A percentile compares a stretch with the other conserved stretches of the same genome.
phyloP scores from a whole-genome alignment of 2,113 vertebrate genomes.

The Clinocottus analis region DNA sequence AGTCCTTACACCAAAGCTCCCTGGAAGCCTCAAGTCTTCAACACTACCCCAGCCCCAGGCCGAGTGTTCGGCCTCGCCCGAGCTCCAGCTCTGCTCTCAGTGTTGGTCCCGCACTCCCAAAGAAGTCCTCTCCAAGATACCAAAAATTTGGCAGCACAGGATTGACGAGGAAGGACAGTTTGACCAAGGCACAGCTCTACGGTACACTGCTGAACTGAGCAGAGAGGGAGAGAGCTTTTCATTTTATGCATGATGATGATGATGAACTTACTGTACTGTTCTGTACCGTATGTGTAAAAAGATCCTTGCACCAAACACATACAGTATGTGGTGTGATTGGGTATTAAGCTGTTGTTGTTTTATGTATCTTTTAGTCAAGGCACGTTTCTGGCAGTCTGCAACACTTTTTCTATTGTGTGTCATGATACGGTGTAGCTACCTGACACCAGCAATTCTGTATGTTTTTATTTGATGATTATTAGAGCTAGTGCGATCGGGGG shows the following conservation, averaged over 20 bases:
- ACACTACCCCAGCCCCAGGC: constrained; percentile 86
- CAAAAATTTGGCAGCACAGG: constrained; percentile 91
- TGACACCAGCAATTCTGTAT: constrained; percentile 61
- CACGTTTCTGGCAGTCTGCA: constrained; percentile 72
- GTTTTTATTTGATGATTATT: constrained; percentile 46
- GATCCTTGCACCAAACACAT: constrained; percentile 59
- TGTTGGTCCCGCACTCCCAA: constrained; percentile 82
- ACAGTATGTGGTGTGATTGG: constrained; percentile 50
- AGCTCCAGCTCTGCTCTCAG: constrained; percentile 78
- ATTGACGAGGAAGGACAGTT: constrained; percentile 95
- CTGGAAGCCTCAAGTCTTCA: constrained; percentile 88
- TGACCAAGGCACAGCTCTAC: constrained; percentile 97
- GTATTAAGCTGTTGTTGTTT: constrained; percentile 64
- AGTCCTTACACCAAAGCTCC: constrained; percentile 90
- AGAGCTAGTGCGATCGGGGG: constrained; percentile 32
- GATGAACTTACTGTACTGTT: constrained; percentile 65
- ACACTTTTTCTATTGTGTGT: constrained; percentile 66
- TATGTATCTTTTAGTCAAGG: constrained; percentile 78
- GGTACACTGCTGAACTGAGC: constrained; percentile 96
- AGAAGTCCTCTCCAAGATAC: constrained; percentile 88
- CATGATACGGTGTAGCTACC: constrained; percentile 61
- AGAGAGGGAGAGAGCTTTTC: constrained; percentile 10
- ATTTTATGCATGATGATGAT: constrained; percentile 72
- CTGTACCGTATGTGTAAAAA: constrained; percentile 61
- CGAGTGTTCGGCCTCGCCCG: constrained; percentile 66